Evolutionary conservation across 2,888 invertebrate species (phyloP).

Genomic region (Watsonalla binaria): DNA sequence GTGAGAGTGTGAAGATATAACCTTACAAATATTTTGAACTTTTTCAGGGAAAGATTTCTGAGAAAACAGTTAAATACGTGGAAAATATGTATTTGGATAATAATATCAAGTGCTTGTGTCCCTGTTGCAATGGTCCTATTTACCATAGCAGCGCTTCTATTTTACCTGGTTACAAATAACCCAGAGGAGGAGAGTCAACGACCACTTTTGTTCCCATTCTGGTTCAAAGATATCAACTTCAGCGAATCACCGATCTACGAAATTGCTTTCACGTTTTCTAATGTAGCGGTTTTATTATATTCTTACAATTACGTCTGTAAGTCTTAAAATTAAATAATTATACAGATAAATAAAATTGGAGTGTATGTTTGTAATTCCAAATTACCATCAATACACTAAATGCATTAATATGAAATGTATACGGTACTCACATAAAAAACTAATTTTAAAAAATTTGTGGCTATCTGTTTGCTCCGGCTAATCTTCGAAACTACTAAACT

Average conservation of each 20-base stretch:
- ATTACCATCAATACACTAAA: too few relatives aligned
- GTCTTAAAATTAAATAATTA: conserved; percentile 15
- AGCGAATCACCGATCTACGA: conserved; percentile 42
- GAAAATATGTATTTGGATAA: conserved; percentile 25
- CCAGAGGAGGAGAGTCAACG: conserved; percentile 25
- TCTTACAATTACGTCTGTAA: conserved; percentile 43
- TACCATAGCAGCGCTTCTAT: conserved; percentile 21
- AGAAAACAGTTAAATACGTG: conserved; percentile 41
- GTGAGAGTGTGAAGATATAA: too few relatives aligned
- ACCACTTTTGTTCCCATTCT: conserved; percentile 47
- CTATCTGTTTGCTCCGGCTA: too few relatives aligned
- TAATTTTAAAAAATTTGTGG: too few relatives aligned
- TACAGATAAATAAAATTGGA: too few relatives aligned
- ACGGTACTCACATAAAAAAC: too few relatives aligned
- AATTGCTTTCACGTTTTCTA: conserved; percentile 33
- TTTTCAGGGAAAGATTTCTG: conserved; percentile 43
- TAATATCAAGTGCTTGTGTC: conserved; percentile 18
- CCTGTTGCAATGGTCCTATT: conserved; percentile 25
- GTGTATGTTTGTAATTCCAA: too few relatives aligned
- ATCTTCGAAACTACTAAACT: too few relatives aligned
- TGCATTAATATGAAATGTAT: too few relatives aligned
- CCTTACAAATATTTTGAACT: conserved; percentile 4
- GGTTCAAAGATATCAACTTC: conserved; percentile 39
- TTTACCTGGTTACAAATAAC: conserved; percentile 23
- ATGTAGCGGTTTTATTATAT: conserved; percentile 25